Conservation (phyloP, 2,797 vertebrate genomes). For the Florisuga fusca region DNA sequence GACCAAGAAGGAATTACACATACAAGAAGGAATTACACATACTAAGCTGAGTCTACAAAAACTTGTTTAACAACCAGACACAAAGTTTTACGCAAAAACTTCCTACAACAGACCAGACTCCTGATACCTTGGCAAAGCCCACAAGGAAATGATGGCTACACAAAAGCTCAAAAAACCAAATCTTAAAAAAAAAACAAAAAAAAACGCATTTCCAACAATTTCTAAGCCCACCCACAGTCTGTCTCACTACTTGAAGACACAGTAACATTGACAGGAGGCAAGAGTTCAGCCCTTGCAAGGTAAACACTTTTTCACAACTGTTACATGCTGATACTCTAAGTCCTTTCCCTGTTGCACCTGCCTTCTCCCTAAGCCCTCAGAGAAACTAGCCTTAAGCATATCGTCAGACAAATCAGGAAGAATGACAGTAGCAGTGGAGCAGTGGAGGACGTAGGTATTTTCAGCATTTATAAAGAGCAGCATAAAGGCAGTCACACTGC, state of each 20-base stretch:
- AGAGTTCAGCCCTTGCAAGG: background rate
- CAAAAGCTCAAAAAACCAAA: background rate
- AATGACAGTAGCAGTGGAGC: background rate
- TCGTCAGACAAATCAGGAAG: background rate
- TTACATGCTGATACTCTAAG: background rate
- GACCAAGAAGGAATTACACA: background rate
- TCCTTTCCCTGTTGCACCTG: background rate
- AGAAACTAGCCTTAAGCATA: background rate
- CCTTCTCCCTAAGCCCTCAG: background rate
- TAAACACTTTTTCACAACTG: background rate
- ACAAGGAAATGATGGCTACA: background rate
- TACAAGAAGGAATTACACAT: background rate
- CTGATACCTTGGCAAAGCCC: background rate
- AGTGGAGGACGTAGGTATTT: background rate
- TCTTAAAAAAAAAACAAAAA: too few species aligned
- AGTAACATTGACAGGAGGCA: background rate
- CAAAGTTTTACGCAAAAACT: background rate
- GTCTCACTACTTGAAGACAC: background rate
- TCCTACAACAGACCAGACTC: background rate
- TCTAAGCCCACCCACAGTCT: background rate
- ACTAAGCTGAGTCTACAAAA: background rate
- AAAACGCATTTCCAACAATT: background rate
- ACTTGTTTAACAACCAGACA: background rate
- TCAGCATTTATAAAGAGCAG: background rate
- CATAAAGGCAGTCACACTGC: background rate